Base-by-base conservation (phyloP, 2,113 vertebrate genomes). In the Ardeotis arabs region DNA sequence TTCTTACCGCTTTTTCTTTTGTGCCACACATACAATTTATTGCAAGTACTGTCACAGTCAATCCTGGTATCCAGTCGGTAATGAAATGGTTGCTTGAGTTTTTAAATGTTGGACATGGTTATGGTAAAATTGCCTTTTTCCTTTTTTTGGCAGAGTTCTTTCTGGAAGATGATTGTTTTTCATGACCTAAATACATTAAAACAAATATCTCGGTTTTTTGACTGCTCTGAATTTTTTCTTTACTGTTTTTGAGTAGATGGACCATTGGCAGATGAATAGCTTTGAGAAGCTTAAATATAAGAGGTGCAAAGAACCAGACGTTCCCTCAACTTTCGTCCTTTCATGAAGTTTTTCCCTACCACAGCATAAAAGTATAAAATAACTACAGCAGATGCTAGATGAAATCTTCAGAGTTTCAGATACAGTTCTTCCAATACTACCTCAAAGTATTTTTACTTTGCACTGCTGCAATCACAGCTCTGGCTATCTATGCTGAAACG, bases 401-500 rank as follows among this genome's bases (percentile, higher is more conserved):
- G 39, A 79, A 94, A 79, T 84, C 55, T 89, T 96, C 50, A 76
- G 76, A 52, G 77, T 37, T 69, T 94, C 73, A 62, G 60, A 89
- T 82, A 12, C 50, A 62, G 66, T 89, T 84, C 33, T 81, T 96
- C 24, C 23, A 60, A 4, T 58, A 47, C 33, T 53, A 29, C 64
- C 68, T 87, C 60, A 50, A 67, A 89, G 77, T 64, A 56, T 77
- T 94, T 85, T 49, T 53, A 28, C 56, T 92, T 62, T 68, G 35
- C 19, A 7, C 8, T 75, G 69, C 44, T 93, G 64, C 68, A 81
- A 1, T 80, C 55, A 21, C 50, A 44, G 35, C 64, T 91, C 60
- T 78, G 53, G 66, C 10, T 7, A 56, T 80, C 62, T 90, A 1
- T 14, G 28, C 45, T 89, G 63, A 87, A 73, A 93, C 39, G 53